Conservation (phyloP, 64 coral and sea anemone species). For the Montipora sp. region DNA sequence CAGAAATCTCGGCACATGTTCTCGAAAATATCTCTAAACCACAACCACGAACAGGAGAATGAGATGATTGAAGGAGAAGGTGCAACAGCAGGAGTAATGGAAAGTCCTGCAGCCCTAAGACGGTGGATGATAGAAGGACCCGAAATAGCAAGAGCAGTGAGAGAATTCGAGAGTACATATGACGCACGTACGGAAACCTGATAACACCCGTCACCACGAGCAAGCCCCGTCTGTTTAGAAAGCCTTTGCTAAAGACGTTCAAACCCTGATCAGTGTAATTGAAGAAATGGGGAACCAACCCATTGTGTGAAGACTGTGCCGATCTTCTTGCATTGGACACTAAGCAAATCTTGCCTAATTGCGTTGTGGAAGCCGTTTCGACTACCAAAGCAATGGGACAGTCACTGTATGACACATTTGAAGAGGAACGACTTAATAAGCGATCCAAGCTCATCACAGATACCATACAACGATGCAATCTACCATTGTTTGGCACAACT, state of each 20-base stretch:
- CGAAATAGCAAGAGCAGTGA: neutral
- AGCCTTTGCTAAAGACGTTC: too few species aligned
- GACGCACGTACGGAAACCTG: neutral
- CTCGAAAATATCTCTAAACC: slow-evolving; percentile 5
- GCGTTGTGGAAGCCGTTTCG: neutral
- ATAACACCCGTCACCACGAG: neutral
- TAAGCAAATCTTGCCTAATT: slow-evolving; percentile 34
- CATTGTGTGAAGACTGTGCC: neutral
- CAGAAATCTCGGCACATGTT: neutral
- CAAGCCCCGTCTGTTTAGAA: too few species aligned
- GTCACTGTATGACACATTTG: slow-evolving; percentile 23
- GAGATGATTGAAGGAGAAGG: neutral
- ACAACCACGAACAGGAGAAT: neutral
- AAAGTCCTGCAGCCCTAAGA: neutral
- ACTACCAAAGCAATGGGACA: slow-evolving; percentile 4
- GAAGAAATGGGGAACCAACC: neutral
- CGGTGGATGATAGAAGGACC: neutral
- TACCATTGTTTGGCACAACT: slow-evolving; percentile 6
- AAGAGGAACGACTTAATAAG: slow-evolving; percentile 24
- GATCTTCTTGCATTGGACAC: neutral
- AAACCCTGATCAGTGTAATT: neutral
- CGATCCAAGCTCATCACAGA: slow-evolving; percentile 20
- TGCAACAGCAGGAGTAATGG: neutral
- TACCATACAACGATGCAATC: neutral
- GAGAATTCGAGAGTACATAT: neutral